Base-by-base conservation (phyloP, 2,797 vertebrate species). In the Cossypha polioptera region DNA sequence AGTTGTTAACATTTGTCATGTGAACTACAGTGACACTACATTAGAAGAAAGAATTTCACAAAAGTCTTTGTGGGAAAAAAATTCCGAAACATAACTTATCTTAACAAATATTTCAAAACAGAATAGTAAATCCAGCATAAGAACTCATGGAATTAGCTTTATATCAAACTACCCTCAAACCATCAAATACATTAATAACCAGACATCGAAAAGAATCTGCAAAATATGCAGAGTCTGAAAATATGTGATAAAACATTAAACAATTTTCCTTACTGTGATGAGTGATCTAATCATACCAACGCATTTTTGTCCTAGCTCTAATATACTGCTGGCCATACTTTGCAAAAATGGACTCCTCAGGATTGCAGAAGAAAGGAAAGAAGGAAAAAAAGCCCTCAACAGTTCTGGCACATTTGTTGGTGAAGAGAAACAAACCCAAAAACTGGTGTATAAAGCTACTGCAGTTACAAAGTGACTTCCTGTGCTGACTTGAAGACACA, bases 1-100 rank as follows among this genome's bases (percentile, higher is more conserved):
- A 74, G 24, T 67, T 90, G 50, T 92, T 78, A 91, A 79, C 33
- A 62, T 7, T 66, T 82, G 63, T 74, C 36, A 63, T 71, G 54
- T 71, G 48, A 91, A 74, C 18, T 59, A 31, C 17, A 36, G 2
- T 67, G 68, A 83, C 22, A 13, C 26, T 45, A 62, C 16, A 48
- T 0, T 51, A 19, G 14, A 77, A 53, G 16, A 65, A 90, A 74
- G 31, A 86, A 73, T 43, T 81, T 47, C 43, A 68, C 2, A 7
- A 6, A 58, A 72, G 6, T 36, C 26, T 73, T 66, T 24, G 40
- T 13, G 8, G 48, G 8, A 3, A 68, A 61, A 22, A 3, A 3
- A 0, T 0, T 12, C 33, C 15, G 43, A 75, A 85, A 45, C 28
- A 6, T 7, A 74, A 51, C 7, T 2, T 8, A 15, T 51, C 67